Percentiles rank a stretch among this genome's conserved stretches.
phyloP scores from a whole-genome alignment of 2,888 invertebrate species.

The Erebia palarica region DNA sequence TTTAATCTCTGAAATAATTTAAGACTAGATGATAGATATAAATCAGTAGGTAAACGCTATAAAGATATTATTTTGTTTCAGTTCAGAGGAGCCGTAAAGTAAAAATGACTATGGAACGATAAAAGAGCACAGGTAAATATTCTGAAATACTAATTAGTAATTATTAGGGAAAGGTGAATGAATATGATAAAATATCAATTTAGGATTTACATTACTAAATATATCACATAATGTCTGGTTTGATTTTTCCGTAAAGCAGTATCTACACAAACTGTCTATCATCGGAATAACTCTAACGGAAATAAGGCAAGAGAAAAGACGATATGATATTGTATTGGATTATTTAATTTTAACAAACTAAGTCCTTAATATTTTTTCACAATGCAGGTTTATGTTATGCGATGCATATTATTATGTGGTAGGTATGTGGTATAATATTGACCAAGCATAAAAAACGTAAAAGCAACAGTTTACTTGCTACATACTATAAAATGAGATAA shows the following conservation, averaged over 20 bases:
- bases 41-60: not conserved
- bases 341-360: too few species aligned
- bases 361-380: not conserved
- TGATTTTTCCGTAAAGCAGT: too few species aligned
- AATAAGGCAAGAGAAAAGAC: too few species aligned
- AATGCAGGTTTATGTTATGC: not conserved
- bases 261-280: too few species aligned
- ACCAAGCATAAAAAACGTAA: slow-evolving; percentile 22
- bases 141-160: not conserved
- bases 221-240: too few species aligned
- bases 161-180: not conserved
- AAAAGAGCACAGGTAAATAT: slow-evolving; percentile 24
- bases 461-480: slow-evolving; percentile 16
- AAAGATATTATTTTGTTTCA: slow-evolving; percentile 25
- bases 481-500: slow-evolving; percentile 37
- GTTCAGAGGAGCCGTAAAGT: slow-evolving; percentile 10
- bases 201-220: too few species aligned
- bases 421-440: slow-evolving; percentile 15
- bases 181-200: too few species aligned
- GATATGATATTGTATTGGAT: too few species aligned
- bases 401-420: not conserved
- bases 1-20: slow-evolving; percentile 44
- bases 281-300: too few species aligned
- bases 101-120: slow-evolving; percentile 17
- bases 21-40: not conserved